Conservation (phyloP, 2,888 invertebrate species). For the Eugnorisma glareosa region DNA sequence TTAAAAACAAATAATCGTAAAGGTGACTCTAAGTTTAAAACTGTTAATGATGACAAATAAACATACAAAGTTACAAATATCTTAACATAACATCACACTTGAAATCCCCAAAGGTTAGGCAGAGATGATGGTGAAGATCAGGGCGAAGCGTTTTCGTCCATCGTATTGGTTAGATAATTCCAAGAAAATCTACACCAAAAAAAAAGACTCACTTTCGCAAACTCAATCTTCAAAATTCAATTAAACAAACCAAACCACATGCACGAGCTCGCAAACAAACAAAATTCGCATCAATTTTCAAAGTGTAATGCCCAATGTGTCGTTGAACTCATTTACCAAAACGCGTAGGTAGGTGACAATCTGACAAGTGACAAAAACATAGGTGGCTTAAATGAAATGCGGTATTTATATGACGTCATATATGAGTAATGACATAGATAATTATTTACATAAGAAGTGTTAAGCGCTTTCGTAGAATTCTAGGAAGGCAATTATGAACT, state of each 20-base stretch:
- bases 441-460: conserved; percentile 14
- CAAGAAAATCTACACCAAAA: background rate
- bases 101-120: too few relatives aligned
- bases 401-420: conserved; percentile 38
- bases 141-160: background rate
- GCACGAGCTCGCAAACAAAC: conserved; percentile 26
- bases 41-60: conserved; percentile 26
- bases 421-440: conserved; percentile 42
- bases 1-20: background rate
- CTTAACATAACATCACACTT: too few relatives aligned
- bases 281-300: conserved; percentile 31
- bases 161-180: background rate
- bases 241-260: background rate
- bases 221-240: conserved; percentile 1
- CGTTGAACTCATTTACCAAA: conserved; percentile 51
- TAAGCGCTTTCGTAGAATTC: background rate
- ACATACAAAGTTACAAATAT: background rate
- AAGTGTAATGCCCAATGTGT: conserved; percentile 54
- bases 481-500: background rate
- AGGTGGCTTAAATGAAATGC: conserved; percentile 20
- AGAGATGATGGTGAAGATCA: background rate
- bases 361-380: conserved; percentile 38
- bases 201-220: conserved; percentile 20
- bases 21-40: conserved; percentile 30
- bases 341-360: conserved; percentile 56